phyloP scores from a whole-genome alignment of 2,113 vertebrate genomes.

The Thryonomys swinderianus region DNA sequence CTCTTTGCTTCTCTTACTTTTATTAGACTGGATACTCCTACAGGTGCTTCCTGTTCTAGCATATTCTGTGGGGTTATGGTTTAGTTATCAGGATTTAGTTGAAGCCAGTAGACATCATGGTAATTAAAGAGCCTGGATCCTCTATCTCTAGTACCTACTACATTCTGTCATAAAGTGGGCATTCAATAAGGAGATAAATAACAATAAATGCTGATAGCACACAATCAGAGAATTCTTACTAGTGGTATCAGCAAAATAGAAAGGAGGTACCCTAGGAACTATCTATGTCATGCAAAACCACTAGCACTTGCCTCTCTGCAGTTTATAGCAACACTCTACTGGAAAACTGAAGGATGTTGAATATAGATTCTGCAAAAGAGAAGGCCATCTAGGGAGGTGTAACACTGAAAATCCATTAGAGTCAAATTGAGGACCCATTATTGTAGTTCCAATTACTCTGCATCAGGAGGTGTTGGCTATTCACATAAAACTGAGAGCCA shows the following conservation, averaged over 20 bases:
- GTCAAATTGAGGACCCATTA: slow-evolving; percentile 49
- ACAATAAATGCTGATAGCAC: slow-evolving; percentile 8
- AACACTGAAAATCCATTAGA: slow-evolving; percentile 65
- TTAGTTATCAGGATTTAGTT: neutral
- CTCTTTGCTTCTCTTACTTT: neutral
- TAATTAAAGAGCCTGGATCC: neutral
- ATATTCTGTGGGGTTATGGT: neutral
- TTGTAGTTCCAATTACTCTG: slow-evolving; percentile 52
- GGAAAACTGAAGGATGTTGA: slow-evolving; percentile 29
- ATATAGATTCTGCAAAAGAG: slow-evolving; percentile 50
- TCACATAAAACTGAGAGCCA: neutral
- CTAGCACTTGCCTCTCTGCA: neutral
- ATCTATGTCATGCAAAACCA: neutral
- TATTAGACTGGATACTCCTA: neutral
- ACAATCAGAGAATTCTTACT: slow-evolving; percentile 9
- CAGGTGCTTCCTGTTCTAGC: neutral
- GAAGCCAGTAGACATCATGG: neutral
- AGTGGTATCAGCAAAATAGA: slow-evolving; percentile 20
- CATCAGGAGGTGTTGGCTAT: neutral
- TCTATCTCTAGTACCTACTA: neutral
- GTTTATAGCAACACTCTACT: slow-evolving; percentile 9
- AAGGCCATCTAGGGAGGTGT: slow-evolving; percentile 50
- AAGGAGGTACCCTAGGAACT: neutral
- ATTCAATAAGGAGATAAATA: slow-evolving; percentile 1
- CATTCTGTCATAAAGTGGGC: neutral